Evolutionary conservation across 2,113 vertebrate genomes (phyloP), one percentile per base, ranked within the genome.

Genomic region (Nyctibius bracteatus): DNA sequence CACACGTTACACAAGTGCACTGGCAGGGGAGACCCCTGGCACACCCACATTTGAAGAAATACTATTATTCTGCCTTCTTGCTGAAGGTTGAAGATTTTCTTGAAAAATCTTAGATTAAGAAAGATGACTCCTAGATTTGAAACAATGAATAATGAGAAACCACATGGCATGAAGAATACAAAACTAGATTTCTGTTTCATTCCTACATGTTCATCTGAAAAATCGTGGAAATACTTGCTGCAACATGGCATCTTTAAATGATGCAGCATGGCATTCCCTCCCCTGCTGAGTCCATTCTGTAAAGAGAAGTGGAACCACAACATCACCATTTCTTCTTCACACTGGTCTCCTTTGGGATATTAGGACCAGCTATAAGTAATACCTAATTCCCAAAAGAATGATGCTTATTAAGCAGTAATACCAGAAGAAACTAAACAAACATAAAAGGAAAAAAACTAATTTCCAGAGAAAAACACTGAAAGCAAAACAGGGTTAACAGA

Each of bases 91-190:
- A 46, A 28, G 0, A 24, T 6, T 30, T 74, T 30, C 10, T 67
- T 74, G 27, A 57, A 84, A 86, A 79, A 37, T 37, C 21, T 68
- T 70, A 33, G 12, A 2, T 59, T 90, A 61, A 73, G 31, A 37
- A 88, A 77, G 19, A 52, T 22, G 11, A 39, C 2, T 57, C 21
- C 25, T 8, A 51, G 25, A 31, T 65, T 51, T 61, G 43, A 78
- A 73, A 78, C 15, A 28, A 35, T 1, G 6, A 33, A 70, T 19
- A 41, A 73, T 21, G 10, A 83, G 46, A 77, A 88, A 37, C 15
- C 5, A 8, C 22, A n/a, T 0, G 1, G 12, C 8, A 74, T 0
- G 0, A 92, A 44, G 24, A 28, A 84, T 20, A 23, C 59, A 21
- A 86, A 84, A n/a, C 12, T 35, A 63, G 49, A 73, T 49, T 89